Evolutionary conservation across 2,888 invertebrate species (phyloP).

Genomic region (Torymus tubicola): DNA sequence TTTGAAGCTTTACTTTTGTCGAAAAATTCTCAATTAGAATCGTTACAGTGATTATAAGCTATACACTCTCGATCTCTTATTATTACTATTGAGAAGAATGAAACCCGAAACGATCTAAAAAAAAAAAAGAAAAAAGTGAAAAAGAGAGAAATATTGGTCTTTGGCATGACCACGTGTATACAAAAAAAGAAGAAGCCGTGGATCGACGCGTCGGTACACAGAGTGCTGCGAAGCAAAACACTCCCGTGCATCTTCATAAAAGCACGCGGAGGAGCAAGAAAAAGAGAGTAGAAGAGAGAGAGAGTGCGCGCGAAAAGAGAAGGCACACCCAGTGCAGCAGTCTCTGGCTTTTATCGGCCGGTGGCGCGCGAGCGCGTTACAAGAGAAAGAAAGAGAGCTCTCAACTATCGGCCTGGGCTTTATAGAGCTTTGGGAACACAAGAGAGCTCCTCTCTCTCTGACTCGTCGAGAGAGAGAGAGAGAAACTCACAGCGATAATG

Average conservation of each 20-base stretch:
- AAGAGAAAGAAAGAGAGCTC: slow-evolving; percentile 17
- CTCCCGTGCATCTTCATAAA: slow-evolving; percentile 38
- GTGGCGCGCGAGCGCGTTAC: slow-evolving; percentile 4
- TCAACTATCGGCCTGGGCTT: slow-evolving; percentile 37
- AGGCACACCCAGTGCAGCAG: neutral
- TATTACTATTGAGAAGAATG: too few relatives aligned
- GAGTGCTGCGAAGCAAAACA: slow-evolving; percentile 6
- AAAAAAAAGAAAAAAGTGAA: too few relatives aligned
- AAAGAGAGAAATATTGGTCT: too few relatives aligned
- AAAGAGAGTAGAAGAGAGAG: neutral
- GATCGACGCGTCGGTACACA: slow-evolving; percentile 10
- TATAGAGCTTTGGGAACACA: slow-evolving; percentile 38
- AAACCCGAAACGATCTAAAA: too few relatives aligned
- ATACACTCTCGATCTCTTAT: too few relatives aligned
- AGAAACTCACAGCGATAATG: neutral
- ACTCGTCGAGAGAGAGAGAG: neutral
- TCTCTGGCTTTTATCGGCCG: slow-evolving; percentile 26
- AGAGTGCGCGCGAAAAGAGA: neutral
- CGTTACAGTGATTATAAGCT: too few relatives aligned
- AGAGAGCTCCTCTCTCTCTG: neutral
- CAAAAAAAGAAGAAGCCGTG: neutral
- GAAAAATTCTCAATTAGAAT: too few relatives aligned
- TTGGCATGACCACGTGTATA: too few relatives aligned
- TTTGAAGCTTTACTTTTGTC: too few relatives aligned
- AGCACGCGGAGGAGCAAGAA: slow-evolving; percentile 19